These are phyloP conservation scores for Pelosia muscerda DNA, from an alignment of 2,888 invertebrate genomes.

Conservation along the genomic window DNA sequence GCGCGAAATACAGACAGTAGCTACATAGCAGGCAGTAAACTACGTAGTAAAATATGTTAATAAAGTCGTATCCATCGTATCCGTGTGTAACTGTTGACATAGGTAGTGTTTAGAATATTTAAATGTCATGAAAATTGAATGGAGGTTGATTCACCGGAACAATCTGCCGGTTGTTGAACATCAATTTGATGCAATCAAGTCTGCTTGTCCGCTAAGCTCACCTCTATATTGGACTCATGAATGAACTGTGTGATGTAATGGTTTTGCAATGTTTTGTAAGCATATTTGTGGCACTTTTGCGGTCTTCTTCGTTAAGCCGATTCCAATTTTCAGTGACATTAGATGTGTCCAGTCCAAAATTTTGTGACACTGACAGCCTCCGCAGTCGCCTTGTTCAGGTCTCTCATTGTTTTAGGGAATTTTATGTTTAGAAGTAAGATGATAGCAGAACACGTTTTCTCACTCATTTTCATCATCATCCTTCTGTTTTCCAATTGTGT, in stretches of 20 bases:
- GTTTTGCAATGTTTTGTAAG: constrained; percentile 17
- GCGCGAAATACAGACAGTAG: background rate
- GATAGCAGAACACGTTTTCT: too few species aligned
- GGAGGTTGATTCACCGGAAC: constrained; percentile 44
- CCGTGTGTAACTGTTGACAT: constrained; percentile 14
- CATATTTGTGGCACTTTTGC: background rate
- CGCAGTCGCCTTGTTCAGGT: too few species aligned
- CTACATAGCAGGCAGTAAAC: background rate
- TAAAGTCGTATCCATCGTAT: background rate
- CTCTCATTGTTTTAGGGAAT: too few species aligned
- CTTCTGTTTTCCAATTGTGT: too few species aligned
- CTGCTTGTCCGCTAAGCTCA: constrained; percentile 51
- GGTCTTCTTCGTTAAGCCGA: background rate
- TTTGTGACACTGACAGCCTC: too few species aligned
- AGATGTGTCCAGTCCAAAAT: too few species aligned
- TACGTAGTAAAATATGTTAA: background rate
- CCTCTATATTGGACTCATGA: constrained; percentile 55
- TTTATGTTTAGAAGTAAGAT: too few species aligned
- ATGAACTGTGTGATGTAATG: constrained; percentile 55
- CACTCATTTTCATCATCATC: too few species aligned
- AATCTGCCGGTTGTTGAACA: constrained; percentile 72
- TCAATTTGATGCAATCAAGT: constrained; percentile 73
- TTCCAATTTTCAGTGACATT: background rate
- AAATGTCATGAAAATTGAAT: constrained; percentile 38
- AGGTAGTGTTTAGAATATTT: constrained; percentile 21